Evolutionary conservation across 1,140 invertebrate species (phyloP), one percentile per base, ranked within the genome.

Genomic region (Ylistrum balloti): DNA sequence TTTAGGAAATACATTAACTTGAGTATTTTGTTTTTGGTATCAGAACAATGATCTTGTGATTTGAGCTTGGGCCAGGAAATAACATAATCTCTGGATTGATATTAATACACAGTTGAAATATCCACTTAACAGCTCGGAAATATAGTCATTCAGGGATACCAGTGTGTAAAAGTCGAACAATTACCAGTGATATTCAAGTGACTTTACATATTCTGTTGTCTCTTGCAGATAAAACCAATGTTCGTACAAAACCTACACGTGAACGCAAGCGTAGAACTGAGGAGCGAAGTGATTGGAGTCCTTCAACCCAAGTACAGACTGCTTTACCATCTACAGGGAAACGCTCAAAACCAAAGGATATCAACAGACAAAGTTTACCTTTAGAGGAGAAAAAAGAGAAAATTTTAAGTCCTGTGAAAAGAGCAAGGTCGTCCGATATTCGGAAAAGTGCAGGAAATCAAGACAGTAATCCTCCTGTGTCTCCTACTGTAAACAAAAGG

Each of bases 341-440:
- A 74, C 56, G 56, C 17, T 74, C 56, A 74, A 74, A 74, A 74
- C 56, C 56, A 74, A 74, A 74, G 56, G 56, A 74, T 74, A 74
- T 28, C 22, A 74, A 17, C 56, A 74, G 28, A 74, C 56, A 74
- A 28, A n/a, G n/a, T 28, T 74, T 28, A n/a, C 2, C 56, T 74
- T n/a, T 28, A 74, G 56, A 74, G 56, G 56, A 74, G 56, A 74
- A 74, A 74, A n/a, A 74, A n/a, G 56, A 74, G 56, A 74, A 74
- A 74, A 74, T n/a, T 74, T 74, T 74, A 74, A 74, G 56, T 74
- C 56, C 56, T 74, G 22, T 74, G 56, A 74, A 74, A 74, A 74
- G 56, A n/a, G 56, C 56, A 74, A n/a, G 56, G 56, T 74, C 56
- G 28, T 74, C 56, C 11, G 56, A 74, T 28, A 28, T 22, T 74